phyloP scores from a whole-genome alignment of 1,140 invertebrate species.

The Meteorus sp. region DNA sequence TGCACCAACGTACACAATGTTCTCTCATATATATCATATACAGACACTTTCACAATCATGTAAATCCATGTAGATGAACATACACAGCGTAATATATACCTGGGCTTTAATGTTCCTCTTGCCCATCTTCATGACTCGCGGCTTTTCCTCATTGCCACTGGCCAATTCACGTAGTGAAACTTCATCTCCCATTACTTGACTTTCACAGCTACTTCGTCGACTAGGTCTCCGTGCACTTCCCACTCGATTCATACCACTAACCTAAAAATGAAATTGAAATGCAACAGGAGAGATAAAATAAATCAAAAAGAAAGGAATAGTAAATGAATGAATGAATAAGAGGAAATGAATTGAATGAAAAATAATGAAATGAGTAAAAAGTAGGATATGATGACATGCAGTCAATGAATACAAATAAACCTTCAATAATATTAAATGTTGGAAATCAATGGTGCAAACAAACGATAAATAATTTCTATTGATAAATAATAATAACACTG shows the following conservation, averaged over 20 bases:
- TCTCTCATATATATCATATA: no score
- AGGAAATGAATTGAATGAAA: background rate
- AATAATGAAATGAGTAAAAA: background rate
- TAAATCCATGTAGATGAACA: slow-evolving; percentile 1
- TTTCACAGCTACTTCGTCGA: slow-evolving; percentile 50
- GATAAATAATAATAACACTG: slow-evolving; percentile 2
- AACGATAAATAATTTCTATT: slow-evolving; percentile 4
- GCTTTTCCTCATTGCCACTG: slow-evolving; percentile 61
- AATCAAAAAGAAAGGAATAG: background rate
- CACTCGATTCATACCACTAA: slow-evolving; percentile 45
- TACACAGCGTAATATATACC: slow-evolving; percentile 35
- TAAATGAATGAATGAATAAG: no score
- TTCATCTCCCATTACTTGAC: slow-evolving; percentile 47
- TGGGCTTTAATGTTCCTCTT: slow-evolving; percentile 84
- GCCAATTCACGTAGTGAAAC: slow-evolving; percentile 50
- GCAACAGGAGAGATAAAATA: background rate
- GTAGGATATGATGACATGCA: slow-evolving; percentile 1
- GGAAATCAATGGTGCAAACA: slow-evolving; percentile 1
- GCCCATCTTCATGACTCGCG: slow-evolving; percentile 73
- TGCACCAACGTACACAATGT: no score
- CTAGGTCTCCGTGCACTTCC: slow-evolving; percentile 48
- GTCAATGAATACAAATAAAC: no score
- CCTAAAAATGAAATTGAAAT: slow-evolving; percentile 29
- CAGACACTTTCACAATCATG: no score
- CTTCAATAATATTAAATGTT: no score